Base-by-base conservation (phyloP, 2,113 vertebrate species). In the Elephas maximus region DNA sequence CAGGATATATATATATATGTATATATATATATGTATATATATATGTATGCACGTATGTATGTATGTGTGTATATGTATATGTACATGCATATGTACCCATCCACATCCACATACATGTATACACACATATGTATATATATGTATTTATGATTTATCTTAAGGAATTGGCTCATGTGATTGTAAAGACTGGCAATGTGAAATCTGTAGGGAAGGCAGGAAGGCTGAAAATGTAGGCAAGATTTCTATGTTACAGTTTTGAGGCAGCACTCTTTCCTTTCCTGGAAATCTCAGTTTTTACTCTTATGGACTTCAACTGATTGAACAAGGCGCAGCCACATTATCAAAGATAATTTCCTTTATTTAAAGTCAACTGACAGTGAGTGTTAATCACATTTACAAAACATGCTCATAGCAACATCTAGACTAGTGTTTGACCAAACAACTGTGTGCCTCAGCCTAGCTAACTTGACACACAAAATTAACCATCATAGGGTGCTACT, bases 401-500 rank as follows among this genome's bases (percentile, higher is more conserved):
- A 73, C n/a, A 73, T 37, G 37, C n/a, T 73, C n/a, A 73, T 33
- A 18, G 71, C n/a, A 37, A 73, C 5, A 37, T 73, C n/a, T n/a
- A 73, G 69, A 73, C 15, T 73, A 24, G 48, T 48, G 62, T 33
- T 71, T 21, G 28, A 71, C 30, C 28, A 71, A 71, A 71, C 67
- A 30, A 15, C 67, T 71, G 10, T 65, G 33, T 37, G 11, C 65
- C 65, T 71, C 33, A 33, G 30, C 30, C 69, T 71, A 37, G n/a
- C 37, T 4, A 17, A 74, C 18, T 41, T 41, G 71, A 74, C 37
- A 74, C n/a, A 37, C 20, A 73, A 21, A 71, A 74, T 37, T 7
- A 74, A 74, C 20, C 71, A 73, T 41, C 71, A 74, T 23, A 82
- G 4, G 21, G n/a, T 88, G 24, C 91, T 97, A 78, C 86, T 88